Evolutionary conservation across 2,113 vertebrate genomes (phyloP).

Genomic region (Plectropomus leopardus): DNA sequence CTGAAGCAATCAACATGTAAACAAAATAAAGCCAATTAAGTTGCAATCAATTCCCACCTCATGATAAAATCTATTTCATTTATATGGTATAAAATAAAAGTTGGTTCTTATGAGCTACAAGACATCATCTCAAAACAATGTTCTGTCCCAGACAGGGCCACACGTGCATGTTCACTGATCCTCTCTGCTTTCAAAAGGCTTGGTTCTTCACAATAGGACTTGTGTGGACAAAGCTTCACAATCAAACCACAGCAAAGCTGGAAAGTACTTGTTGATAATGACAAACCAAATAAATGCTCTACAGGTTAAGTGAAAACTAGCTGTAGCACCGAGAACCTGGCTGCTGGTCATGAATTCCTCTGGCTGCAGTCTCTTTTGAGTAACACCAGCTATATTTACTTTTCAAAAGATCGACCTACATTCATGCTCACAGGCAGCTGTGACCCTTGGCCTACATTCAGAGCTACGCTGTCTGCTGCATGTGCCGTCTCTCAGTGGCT

Average conservation of each 20-base stretch:
- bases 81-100: not conserved
- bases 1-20: conserved; percentile 10
- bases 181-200: conserved; percentile 6
- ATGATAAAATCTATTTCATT: not conserved
- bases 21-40: not conserved
- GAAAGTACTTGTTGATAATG: not conserved
- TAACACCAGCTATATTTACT: conserved; percentile 75
- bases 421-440: conserved; percentile 59
- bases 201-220: conserved; percentile 2
- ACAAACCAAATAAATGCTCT: not conserved
- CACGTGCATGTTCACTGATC: not conserved
- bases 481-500: conserved; percentile 21
- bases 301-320: not conserved
- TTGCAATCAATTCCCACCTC: not conserved
- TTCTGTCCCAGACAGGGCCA: not conserved
- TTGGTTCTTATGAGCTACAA: not conserved
- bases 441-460: conserved; percentile 84
- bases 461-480: conserved; percentile 40
- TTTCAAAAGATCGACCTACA: conserved; percentile 74
- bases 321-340: conserved; percentile 1
- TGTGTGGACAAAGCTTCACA: not conserved
- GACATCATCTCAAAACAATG: conserved; percentile 8
- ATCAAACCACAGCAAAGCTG: not conserved
- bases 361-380: conserved; percentile 28
- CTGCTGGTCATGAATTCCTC: conserved; percentile 12